Conservation (phyloP, 1,140 invertebrate genomes). For the Maniola jurtina region DNA sequence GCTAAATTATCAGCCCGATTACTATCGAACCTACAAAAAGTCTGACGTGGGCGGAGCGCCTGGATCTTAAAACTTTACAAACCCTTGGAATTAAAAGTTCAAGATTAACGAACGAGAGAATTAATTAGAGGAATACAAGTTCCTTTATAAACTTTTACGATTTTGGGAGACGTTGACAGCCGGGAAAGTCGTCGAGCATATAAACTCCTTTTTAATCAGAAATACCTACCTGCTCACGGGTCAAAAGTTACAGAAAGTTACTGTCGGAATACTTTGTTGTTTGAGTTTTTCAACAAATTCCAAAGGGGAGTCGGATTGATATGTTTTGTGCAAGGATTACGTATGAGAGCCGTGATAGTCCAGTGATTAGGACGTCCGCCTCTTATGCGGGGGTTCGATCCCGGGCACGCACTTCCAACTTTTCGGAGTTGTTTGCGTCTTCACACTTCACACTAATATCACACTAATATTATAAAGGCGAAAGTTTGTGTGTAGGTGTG, state of each 20-base stretch:
- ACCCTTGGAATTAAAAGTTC: slow-evolving; percentile 37
- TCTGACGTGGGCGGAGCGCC: too few species aligned
- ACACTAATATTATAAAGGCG: too few species aligned
- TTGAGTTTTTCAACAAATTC: neutral
- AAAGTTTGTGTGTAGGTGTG: too few species aligned
- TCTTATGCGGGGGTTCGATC: too few species aligned
- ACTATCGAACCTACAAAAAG: too few species aligned
- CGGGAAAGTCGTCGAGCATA: slow-evolving; percentile 1
- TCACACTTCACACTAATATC: too few species aligned
- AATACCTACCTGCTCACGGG: slow-evolving; percentile 14
- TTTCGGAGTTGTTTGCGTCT: too few species aligned
- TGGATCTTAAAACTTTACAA: slow-evolving; percentile 1
- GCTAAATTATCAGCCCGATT: too few species aligned
- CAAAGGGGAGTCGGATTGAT: neutral
- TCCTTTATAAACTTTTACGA: slow-evolving; percentile 40
- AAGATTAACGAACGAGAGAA: slow-evolving; percentile 52
- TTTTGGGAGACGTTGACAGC: slow-evolving; percentile 34
- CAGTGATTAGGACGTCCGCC: too few species aligned
- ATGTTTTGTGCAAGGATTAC: too few species aligned
- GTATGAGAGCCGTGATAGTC: too few species aligned
- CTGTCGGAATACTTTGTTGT: neutral
- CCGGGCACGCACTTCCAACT: too few species aligned
- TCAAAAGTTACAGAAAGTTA: neutral
- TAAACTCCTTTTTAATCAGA: slow-evolving; percentile 19
- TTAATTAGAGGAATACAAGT: slow-evolving; percentile 56